These are phyloP conservation scores for Amblyjoppa proteus DNA, from an alignment of 2,888 invertebrate species.

Conservation along the genomic window DNA sequence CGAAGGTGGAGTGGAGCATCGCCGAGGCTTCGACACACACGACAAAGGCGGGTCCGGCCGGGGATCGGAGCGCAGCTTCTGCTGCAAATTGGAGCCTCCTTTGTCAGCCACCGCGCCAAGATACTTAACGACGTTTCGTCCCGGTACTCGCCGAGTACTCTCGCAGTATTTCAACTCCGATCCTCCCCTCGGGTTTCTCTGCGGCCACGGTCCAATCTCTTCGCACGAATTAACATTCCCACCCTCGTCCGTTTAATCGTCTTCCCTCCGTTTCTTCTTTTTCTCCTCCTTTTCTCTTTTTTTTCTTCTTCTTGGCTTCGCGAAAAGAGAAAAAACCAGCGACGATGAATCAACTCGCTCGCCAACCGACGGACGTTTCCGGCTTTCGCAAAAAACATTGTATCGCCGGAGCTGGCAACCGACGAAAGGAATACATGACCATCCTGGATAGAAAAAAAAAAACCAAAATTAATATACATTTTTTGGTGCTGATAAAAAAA, in stretches of 20 bases:
- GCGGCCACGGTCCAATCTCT: conserved; percentile 13
- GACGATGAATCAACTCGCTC: conserved; percentile 42
- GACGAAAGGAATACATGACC: conserved; percentile 2
- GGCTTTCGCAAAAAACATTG: conserved; percentile 23
- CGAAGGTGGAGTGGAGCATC: neutral
- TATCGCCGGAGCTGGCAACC: neutral
- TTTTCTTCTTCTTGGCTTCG: neutral
- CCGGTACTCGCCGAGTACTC: neutral
- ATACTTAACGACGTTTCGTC: conserved; percentile 50
- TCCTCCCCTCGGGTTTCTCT: neutral
- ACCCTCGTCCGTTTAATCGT: conserved; percentile 7
- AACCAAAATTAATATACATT: neutral
- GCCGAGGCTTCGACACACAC: conserved; percentile 30
- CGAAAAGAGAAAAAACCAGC: conserved; percentile 18
- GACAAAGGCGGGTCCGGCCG: conserved; percentile 45
- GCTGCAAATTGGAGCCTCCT: conserved; percentile 51
- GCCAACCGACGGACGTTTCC: conserved; percentile 48
- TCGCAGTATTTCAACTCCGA: conserved; percentile 2
- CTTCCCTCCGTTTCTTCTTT: neutral
- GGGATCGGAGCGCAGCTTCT: conserved; percentile 36
- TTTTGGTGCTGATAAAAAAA: neutral
- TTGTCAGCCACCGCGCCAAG: conserved; percentile 37
- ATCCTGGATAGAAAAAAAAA: conserved; percentile 1
- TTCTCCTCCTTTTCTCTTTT: neutral
- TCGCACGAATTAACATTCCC: conserved; percentile 32